A percentile compares a stretch with the other conserved stretches of the same genome.
Evolutionary conservation across 2,113 vertebrate species (phyloP).

Genomic region (Synodontis membranacea): DNA sequence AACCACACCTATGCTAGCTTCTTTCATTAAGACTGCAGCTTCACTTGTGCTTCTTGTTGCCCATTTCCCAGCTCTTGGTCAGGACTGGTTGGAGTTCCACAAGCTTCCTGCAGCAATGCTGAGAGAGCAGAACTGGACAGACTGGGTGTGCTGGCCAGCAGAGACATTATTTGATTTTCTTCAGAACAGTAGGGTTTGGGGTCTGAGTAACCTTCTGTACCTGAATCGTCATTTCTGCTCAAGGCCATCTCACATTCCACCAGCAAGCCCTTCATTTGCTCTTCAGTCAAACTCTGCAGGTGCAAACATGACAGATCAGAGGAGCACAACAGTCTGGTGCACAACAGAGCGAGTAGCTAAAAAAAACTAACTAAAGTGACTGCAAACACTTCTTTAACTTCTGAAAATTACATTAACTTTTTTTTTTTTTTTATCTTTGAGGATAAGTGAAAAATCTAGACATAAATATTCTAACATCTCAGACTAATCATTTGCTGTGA

Average conservation of each 20-base stretch:
- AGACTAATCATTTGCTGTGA: not conserved
- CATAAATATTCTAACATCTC: not conserved
- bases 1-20: not conserved
- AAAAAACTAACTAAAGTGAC: not conserved
- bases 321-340: not conserved
- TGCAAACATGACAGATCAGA: slow-evolving; percentile 46
- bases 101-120: slow-evolving; percentile 42
- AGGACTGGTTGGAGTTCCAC: slow-evolving; percentile 18
- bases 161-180: slow-evolving; percentile 9
- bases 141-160: slow-evolving; percentile 17
- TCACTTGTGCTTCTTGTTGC: not conserved
- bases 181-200: not conserved
- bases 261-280: slow-evolving; percentile 69
- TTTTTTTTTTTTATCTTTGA: not conserved
- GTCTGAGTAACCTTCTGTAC: slow-evolving; percentile 20
- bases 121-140: slow-evolving; percentile 45
- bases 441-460: not conserved
- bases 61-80: not conserved
- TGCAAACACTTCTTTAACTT: not conserved
- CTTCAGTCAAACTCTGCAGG: slow-evolving; percentile 59
- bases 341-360: too few relatives aligned
- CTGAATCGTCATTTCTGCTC: slow-evolving; percentile 40
- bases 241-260: slow-evolving; percentile 64
- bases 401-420: not conserved
- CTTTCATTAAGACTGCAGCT: not conserved